Percentiles rank a stretch among this genome's conserved stretches.
These are phyloP conservation scores for Fistularia tabacaria DNA, from an alignment of 2,797 vertebrate species.

Conservation along the genomic window DNA sequence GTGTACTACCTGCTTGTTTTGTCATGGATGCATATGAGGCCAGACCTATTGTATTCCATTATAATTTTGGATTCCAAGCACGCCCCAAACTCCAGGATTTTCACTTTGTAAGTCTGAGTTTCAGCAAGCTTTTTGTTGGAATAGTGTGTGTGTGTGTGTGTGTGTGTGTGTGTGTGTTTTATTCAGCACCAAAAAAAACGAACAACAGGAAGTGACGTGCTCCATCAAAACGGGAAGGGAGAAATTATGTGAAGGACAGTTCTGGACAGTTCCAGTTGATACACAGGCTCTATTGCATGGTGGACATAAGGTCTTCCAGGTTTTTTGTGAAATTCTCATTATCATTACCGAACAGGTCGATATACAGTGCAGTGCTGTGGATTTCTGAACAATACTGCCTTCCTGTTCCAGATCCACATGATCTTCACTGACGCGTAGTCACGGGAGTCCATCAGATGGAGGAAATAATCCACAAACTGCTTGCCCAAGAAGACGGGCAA, in stretches of 20 bases:
- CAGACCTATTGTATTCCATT: slow-evolving; percentile 81
- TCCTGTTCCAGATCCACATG: slow-evolving; percentile 89
- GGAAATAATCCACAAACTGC: slow-evolving; percentile 85
- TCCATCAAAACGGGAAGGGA: background rate
- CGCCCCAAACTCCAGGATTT: slow-evolving; percentile 21
- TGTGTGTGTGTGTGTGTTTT: background rate
- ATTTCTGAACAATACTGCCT: slow-evolving; percentile 84
- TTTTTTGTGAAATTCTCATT: slow-evolving; percentile 91
- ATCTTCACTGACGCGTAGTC: slow-evolving; percentile 89
- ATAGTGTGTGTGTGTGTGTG: background rate
- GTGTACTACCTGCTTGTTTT: slow-evolving; percentile 1
- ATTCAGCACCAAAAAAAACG: slow-evolving; percentile 1
- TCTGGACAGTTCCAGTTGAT: slow-evolving; percentile 79
- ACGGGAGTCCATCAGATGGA: slow-evolving; percentile 88
- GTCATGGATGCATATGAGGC: slow-evolving; percentile 36
- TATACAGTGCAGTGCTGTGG: slow-evolving; percentile 80
- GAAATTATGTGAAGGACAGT: slow-evolving; percentile 57
- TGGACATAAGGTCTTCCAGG: slow-evolving; percentile 86
- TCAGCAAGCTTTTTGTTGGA: slow-evolving; percentile 26
- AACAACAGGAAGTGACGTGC: slow-evolving; percentile 17
- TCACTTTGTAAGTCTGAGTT: slow-evolving; percentile 7
- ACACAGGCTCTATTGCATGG: slow-evolving; percentile 85
- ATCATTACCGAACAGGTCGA: slow-evolving; percentile 90
- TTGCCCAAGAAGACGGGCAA: slow-evolving; percentile 83
- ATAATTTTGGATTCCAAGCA: slow-evolving; percentile 84